phyloP scores from a whole-genome alignment of 2,888 invertebrate species.

The Chloroclystis v-ata region DNA sequence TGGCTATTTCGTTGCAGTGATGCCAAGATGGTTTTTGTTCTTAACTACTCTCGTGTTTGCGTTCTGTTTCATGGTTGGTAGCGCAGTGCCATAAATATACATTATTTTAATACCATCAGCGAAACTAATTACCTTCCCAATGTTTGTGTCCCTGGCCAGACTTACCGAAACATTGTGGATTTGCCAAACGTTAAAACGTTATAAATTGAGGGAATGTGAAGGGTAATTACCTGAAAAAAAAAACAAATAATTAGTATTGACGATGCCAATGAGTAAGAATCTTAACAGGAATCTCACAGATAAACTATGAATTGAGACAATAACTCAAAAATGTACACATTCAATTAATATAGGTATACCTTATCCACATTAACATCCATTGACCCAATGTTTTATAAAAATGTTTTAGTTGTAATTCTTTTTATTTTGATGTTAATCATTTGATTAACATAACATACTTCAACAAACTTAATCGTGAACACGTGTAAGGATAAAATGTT shows the following conservation, averaged over 20 bases:
- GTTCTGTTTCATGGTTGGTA: neutral
- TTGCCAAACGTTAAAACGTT: slow-evolving; percentile 65
- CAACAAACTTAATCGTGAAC: too few relatives aligned
- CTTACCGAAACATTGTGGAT: slow-evolving; percentile 64
- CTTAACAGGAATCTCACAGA: slow-evolving; percentile 7
- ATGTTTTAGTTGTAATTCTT: too few relatives aligned
- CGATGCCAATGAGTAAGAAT: too few relatives aligned
- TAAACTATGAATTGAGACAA: slow-evolving; percentile 3
- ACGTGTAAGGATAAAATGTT: too few relatives aligned
- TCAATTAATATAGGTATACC: too few relatives aligned
- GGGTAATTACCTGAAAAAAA: slow-evolving; percentile 74
- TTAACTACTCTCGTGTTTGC: slow-evolving; percentile 4
- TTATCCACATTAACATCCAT: too few relatives aligned
- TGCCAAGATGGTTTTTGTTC: slow-evolving; percentile 5
- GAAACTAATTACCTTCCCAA: slow-evolving; percentile 52
- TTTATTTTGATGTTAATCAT: too few relatives aligned
- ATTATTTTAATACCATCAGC: slow-evolving; percentile 31
- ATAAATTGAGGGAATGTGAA: slow-evolving; percentile 68
- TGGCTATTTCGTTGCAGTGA: slow-evolving; percentile 1
- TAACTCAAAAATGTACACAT: too few relatives aligned
- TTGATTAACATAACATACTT: too few relatives aligned
- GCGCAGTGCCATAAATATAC: slow-evolving; percentile 20
- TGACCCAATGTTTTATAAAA: too few relatives aligned
- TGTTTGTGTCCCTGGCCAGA: slow-evolving; percentile 54
- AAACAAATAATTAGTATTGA: slow-evolving; percentile 51